phyloP scores from a whole-genome alignment of 2,113 vertebrate genomes.

The Anser brachyrhynchus region DNA sequence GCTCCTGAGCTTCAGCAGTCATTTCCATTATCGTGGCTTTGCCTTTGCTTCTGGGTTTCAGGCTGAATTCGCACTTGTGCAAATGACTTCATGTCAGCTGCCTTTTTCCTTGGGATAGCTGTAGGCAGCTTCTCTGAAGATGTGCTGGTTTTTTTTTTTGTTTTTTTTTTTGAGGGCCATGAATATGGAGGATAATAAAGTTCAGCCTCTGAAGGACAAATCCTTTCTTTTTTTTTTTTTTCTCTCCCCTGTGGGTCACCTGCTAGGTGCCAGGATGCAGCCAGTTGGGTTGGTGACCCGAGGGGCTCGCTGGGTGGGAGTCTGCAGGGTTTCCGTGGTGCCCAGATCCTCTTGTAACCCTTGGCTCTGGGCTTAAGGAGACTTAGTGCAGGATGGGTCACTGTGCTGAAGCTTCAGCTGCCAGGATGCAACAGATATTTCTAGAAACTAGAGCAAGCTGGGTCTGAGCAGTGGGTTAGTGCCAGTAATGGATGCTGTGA shows the following conservation, averaged over 20 bases:
- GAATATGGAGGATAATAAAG: too few species aligned
- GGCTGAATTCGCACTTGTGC: rapidly evolving
- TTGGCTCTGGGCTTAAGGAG: not conserved
- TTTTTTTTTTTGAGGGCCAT: not conserved
- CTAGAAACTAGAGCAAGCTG: not conserved
- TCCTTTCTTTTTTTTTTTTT: not conserved
- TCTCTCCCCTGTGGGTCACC: too few species aligned
- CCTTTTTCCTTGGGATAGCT: not conserved
- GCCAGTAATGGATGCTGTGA: rapidly evolving
- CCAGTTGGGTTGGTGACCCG: too few species aligned
- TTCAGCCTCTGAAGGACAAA: not conserved
- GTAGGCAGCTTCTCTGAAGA: not conserved
- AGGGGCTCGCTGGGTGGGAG: not conserved
- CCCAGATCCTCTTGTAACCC: not conserved
- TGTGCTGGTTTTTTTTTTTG: not conserved
- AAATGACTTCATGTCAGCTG: rapidly evolving
- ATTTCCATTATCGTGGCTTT: not conserved
- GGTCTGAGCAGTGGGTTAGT: not conserved
- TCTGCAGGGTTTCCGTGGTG: not conserved
- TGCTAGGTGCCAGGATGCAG: not conserved
- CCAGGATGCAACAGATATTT: not conserved
- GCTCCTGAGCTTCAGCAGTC: not conserved
- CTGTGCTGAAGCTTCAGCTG: not conserved
- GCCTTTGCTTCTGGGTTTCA: not conserved
- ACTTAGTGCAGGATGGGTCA: rapidly evolving